Base-by-base conservation (phyloP, 2,888 invertebrate genomes). In the Cheilosia vernalis region DNA sequence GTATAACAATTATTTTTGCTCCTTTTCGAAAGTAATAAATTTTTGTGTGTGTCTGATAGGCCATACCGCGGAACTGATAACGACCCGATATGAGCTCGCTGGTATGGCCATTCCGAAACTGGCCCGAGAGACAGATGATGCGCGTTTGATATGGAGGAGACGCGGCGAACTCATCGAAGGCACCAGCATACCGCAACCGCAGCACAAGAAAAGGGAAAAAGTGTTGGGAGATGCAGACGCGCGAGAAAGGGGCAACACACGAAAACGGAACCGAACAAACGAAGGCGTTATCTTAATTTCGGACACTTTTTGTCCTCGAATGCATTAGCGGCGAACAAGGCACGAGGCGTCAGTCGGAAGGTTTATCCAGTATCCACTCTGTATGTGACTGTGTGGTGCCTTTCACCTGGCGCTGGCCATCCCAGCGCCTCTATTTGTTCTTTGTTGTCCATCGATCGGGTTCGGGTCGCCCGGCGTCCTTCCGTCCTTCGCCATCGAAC, bases 301-400 rank as follows among this genome's bases (percentile, higher is more conserved):
- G 83, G 86, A 87, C 88, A 88, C 88, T 87, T 88, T 88, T 87
- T 88, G 87, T 87, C 87, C 88, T 87, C 87, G 74, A 87, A 88
- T 87, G 87, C 88, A 88, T 88, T 88, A 88, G 87, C 80, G 73
- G 78, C 83, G 81, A 87, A 88, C 88, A 88, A 83, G 88, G 88
- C 88, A 88, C 88, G 88, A 86, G 88, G 88, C 88, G 88, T 87
- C 88, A 87, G 87, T 81, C 70, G 81, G 67, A 76, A 49, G 85
- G 85, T 81, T 70, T 66, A 66, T 37, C 37, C 37, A 37, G 30
- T 40, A 13, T 13, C 37, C 19, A 19, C 10, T 19, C 37, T 37
- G 2, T 19, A 15, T 37, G 2, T 37, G 66, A 37, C 74, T 69
- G 44, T 73, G 40, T 37, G 27, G 9, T 64, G 70, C 85, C 85